Conservation (phyloP, 2,113 vertebrate species). For the Maccullochella peelii region DNA sequence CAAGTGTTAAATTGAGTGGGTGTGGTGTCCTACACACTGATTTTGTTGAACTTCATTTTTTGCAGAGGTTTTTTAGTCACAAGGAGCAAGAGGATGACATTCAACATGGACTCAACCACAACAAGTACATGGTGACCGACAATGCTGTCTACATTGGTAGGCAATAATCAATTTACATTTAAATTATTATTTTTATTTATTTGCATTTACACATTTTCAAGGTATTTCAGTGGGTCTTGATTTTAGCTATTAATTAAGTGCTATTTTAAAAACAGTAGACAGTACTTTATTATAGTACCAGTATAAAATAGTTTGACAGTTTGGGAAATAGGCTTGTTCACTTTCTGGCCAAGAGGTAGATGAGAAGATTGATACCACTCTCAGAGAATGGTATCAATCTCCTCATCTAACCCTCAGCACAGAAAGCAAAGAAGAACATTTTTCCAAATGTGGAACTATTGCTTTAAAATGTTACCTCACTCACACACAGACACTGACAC, state of each 20-base stretch:
- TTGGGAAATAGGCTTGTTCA: not conserved
- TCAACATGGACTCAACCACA: slow-evolving; percentile 77
- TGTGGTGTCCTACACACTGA: not conserved
- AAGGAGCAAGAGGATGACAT: slow-evolving; percentile 63
- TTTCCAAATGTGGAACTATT: not conserved
- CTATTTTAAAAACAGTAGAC: not conserved
- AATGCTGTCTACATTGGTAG: slow-evolving; percentile 76
- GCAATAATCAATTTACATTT: not conserved
- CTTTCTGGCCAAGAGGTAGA: not conserved
- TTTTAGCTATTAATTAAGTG: not conserved
- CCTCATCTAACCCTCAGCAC: not conserved
- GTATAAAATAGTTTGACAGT: no score
- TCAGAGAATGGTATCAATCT: no score
- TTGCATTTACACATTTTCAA: not conserved
- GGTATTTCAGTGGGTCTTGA: not conserved
- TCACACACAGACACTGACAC: not conserved
- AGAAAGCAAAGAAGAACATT: not conserved
- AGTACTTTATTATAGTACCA: not conserved
- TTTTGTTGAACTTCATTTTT: not conserved
- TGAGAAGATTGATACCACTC: not conserved
- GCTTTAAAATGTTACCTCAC: not conserved
- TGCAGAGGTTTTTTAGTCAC: slow-evolving; percentile 75
- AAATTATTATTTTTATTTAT: not conserved
- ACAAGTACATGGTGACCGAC: slow-evolving; percentile 82
- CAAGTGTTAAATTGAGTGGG: not conserved